Base-by-base conservation (phyloP, 2,113 vertebrate species). In the Sebastes schlegelii region DNA sequence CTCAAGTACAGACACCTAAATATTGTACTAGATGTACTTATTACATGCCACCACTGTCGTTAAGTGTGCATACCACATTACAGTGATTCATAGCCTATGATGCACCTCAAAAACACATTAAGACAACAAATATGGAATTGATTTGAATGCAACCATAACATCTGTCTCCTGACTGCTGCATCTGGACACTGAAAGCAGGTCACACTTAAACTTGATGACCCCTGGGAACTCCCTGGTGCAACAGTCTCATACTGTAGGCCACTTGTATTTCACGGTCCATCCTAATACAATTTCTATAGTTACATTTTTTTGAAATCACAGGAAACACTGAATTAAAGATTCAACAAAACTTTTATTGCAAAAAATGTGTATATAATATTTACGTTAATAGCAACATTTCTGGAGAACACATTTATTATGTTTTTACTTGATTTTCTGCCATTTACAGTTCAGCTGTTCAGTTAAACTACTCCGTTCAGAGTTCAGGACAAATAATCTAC, bases 331-430 rank as follows among this genome's bases (percentile, higher is more conserved):
- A 58, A 73, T 55, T 2, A 70, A 52, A 8, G 2, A 55, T 42
- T 67, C 9, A 49, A 75, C 34, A 88, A 83, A 86, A 84, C 21
- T 55, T 90, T 86, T 91, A 90, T 89, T 91, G 67, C 55, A 92
- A 92, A 83, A 26, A 42, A 79, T 70, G 43, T 69, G 7, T 62
- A 51, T 76, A 71, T 72, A 6, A 52, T 86, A 91, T 91, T 86
- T 88, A 91, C 89, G 71, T 70, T 8, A 62, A 71, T 75, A 70
- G 8, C 23, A 66, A 74, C 49, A 65, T 71, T 75, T 70, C 6
- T 21, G 10, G 13, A 45, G 12, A 86, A 72, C 6, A 71, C 55
- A 66, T 62, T 61, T 45, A 14, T 8, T 17, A 21, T 60, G 1
- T 58, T 71, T 66, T 26, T 21, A n/a, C 40, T 9, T 73, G 45